phyloP scores from a whole-genome alignment of 2,113 vertebrate species.

The Egretta garzetta region DNA sequence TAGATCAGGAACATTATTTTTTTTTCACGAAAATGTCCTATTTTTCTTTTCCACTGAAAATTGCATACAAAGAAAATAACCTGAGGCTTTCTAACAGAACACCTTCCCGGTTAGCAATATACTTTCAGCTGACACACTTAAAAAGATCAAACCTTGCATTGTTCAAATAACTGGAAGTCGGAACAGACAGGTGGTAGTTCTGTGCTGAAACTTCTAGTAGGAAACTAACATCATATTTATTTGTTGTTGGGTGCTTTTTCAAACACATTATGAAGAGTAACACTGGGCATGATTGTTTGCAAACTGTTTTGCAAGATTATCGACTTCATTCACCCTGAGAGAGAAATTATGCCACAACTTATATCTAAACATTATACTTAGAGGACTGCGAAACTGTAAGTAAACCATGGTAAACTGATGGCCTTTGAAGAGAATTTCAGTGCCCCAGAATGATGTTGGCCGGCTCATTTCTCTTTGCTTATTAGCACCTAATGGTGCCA shows the following conservation, averaged over 20 bases:
- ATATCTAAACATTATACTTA: background rate
- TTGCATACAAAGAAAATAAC: background rate
- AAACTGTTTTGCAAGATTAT: background rate
- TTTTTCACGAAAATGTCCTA: rapidly evolving
- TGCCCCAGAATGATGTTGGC: too few relatives aligned
- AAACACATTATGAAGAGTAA: background rate
- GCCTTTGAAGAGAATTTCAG: background rate
- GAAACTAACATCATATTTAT: background rate
- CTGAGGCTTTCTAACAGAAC: background rate
- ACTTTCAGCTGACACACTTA: background rate
- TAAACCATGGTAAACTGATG: background rate
- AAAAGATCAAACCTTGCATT: rapidly evolving
- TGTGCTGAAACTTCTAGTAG: background rate
- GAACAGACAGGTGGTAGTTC: background rate
- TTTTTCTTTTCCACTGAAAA: background rate
- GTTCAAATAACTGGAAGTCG: background rate
- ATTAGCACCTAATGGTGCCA: background rate
- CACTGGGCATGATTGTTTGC: background rate
- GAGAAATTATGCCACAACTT: background rate
- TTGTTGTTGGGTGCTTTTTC: background rate
- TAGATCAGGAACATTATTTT: background rate
- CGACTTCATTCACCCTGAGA: background rate
- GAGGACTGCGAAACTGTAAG: background rate
- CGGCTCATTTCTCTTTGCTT: background rate
- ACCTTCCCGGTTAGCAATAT: background rate